Evolutionary conservation across 37 sponge, comb jelly and placozoan species (phyloP).

Genomic region (Spongia lamella): DNA sequence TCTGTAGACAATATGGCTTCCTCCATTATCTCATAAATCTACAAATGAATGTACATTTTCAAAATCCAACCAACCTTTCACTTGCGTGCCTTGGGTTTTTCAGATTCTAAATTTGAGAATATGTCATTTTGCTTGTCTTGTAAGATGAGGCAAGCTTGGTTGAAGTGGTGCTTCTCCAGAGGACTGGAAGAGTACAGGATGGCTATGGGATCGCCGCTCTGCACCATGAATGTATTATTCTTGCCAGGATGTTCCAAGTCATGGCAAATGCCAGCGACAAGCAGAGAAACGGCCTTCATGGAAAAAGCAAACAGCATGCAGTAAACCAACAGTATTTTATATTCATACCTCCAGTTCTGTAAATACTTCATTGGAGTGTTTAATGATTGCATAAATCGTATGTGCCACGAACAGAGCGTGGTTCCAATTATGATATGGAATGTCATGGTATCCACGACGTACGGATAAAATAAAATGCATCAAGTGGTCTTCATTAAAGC

Average conservation of each 20-base stretch:
- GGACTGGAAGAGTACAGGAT: slow-evolving; percentile 54
- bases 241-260: slow-evolving; percentile 76
- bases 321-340: no score
- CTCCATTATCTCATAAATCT: slow-evolving; percentile 46
- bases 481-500: slow-evolving; percentile 12
- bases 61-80: not conserved
- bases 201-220: slow-evolving; percentile 46
- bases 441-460: slow-evolving; percentile 62
- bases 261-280: slow-evolving; percentile 60
- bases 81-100: slow-evolving; percentile 8
- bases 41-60: not conserved
- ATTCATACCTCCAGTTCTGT: slow-evolving; percentile 48
- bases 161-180: slow-evolving; percentile 76
- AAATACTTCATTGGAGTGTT: slow-evolving; percentile 20
- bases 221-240: slow-evolving; percentile 52
- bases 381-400: slow-evolving; percentile 61
- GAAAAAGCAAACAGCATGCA: not conserved
- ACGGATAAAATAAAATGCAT: slow-evolving; percentile 50
- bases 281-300: slow-evolving; percentile 47
- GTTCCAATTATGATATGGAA: slow-evolving; percentile 82
- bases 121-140: slow-evolving; percentile 47
- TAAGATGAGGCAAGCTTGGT: slow-evolving; percentile 36
- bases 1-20: slow-evolving; percentile 71
- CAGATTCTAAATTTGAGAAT: slow-evolving; percentile 21
- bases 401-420: slow-evolving; percentile 80